phyloP scores from a whole-genome alignment of 2,113 vertebrate genomes.

The Addax nasomaculatus region DNA sequence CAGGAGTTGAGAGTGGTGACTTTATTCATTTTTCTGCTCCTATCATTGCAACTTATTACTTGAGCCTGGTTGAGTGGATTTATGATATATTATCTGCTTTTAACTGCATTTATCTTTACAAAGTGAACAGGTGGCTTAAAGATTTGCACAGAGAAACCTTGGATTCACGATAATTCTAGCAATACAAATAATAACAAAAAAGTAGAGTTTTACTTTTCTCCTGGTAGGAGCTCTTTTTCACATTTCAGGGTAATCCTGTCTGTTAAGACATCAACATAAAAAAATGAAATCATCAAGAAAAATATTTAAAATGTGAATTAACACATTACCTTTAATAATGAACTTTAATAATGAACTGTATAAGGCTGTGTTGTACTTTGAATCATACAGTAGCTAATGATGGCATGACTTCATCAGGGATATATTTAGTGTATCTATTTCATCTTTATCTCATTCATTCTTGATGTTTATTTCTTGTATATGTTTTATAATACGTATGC shows the following conservation, averaged over 20 bases:
- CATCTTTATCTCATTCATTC: slow-evolving; percentile 9
- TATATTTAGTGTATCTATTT: slow-evolving; percentile 3
- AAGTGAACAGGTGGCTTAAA: background rate
- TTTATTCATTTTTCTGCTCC: background rate
- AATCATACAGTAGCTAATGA: slow-evolving; percentile 1
- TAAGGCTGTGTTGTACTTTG: background rate
- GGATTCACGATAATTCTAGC: slow-evolving; percentile 13
- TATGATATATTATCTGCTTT: background rate
- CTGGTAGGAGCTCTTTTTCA: background rate
- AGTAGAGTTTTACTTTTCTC: background rate
- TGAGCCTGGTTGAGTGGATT: background rate
- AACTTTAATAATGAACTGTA: background rate
- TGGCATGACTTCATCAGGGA: slow-evolving; percentile 2
- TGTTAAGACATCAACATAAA: background rate
- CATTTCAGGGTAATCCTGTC: slow-evolving; percentile 3
- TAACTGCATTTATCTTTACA: slow-evolving; percentile 16
- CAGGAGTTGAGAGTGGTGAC: background rate
- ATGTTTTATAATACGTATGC: background rate
- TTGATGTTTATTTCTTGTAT: background rate
- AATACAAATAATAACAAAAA: slow-evolving; percentile 7
- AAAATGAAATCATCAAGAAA: slow-evolving; percentile 24
- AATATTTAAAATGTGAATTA: slow-evolving; percentile 1
- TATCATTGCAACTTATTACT: background rate
- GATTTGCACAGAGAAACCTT: background rate
- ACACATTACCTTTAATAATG: background rate